A percentile compares a stretch with the other conserved stretches of the same genome.
phyloP scores from a whole-genome alignment of 2,888 invertebrate species.

The Lamellibrachia columna region DNA sequence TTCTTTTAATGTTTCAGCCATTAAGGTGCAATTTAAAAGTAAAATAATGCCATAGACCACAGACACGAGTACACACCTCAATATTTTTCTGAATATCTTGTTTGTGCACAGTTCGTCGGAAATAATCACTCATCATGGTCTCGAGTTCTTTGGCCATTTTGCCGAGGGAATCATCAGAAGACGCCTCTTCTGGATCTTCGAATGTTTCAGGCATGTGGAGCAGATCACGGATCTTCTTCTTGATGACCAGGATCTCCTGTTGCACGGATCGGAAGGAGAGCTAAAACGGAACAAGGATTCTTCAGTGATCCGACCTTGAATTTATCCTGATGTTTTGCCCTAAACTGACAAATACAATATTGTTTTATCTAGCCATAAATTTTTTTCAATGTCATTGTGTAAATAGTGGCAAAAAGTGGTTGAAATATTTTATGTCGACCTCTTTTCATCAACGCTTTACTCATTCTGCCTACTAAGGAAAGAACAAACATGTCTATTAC shows the following conservation, averaged over 20 bases:
- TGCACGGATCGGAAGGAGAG: conserved; percentile 43
- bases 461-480: no score
- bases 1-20: no score
- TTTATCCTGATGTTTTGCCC: no score
- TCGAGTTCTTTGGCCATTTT: conserved; percentile 60
- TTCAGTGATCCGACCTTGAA: no score
- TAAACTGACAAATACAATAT: no score
- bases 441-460: no score
- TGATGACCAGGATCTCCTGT: conserved; percentile 69
- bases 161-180: conserved; percentile 36
- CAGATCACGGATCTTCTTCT: conserved; percentile 56
- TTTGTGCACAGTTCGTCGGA: conserved; percentile 77
- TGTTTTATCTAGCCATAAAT: no score
- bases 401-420: no score
- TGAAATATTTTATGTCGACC: no score
- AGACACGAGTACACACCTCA: conserved; percentile 63
- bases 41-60: not conserved
- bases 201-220: conserved; percentile 31
- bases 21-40: no score
- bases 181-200: not conserved
- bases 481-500: no score
- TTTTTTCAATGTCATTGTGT: no score
- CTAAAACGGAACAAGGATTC: conserved; percentile 28
- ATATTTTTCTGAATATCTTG: conserved; percentile 68
- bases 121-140: conserved; percentile 71